These are phyloP conservation scores for Myanophis thanlyinensis DNA, from an alignment of 2,113 vertebrate genomes.

Conservation along the genomic window DNA sequence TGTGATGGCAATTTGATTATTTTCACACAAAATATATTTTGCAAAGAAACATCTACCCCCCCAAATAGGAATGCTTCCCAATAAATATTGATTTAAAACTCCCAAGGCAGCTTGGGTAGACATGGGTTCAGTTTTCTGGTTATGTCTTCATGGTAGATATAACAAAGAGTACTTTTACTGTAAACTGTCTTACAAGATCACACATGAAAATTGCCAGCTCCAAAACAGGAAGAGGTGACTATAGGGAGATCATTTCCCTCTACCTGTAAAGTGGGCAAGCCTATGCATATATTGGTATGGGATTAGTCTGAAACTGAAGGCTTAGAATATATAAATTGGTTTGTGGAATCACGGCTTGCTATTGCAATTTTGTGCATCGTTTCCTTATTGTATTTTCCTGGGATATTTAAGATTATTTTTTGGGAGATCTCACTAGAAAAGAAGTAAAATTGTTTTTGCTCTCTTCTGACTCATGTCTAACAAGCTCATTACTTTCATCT, in stretches of 20 bases:
- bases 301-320: not conserved
- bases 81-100: not conserved
- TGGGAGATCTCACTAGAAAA: not conserved
- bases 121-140: not conserved
- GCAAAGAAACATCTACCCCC: conserved; percentile 9
- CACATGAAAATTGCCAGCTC: not conserved
- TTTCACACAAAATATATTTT: not conserved
- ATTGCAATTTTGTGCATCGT: not conserved
- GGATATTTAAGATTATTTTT: not conserved
- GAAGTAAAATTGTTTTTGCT: not conserved
- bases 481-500: not conserved
- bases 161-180: not conserved
- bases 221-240: not conserved
- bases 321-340: not conserved
- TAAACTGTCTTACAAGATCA: not conserved
- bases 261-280: not conserved
- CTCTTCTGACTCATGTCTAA: not conserved
- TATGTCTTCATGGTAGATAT: not conserved
- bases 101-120: not conserved
- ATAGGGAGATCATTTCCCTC: not conserved
- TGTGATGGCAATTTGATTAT: conserved; percentile 23
- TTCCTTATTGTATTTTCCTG: not conserved
- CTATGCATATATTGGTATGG: not conserved
- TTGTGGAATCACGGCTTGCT: not conserved
- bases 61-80: not conserved